phyloP scores from a whole-genome alignment of 2,888 invertebrate genomes.

The Alcis repandata region DNA sequence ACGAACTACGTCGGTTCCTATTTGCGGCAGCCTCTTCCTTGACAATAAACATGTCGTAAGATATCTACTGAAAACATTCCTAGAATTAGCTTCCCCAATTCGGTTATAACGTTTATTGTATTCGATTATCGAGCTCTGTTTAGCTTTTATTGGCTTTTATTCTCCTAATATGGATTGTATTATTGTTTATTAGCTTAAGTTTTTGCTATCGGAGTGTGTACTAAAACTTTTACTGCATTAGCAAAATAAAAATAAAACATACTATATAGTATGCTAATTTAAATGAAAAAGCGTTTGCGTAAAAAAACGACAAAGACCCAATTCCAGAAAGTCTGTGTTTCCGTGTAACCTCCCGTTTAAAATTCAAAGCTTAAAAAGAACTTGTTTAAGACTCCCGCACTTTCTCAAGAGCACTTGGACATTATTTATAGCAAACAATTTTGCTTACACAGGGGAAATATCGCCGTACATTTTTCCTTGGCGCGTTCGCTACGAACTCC shows the following conservation, averaged over 20 bases:
- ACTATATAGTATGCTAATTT: neutral
- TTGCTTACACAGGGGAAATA: slow-evolving; percentile 80
- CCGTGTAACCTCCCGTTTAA: slow-evolving; percentile 14
- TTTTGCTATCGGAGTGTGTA: neutral
- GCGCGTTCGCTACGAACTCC: slow-evolving; percentile 71
- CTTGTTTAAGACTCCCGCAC: slow-evolving; percentile 49
- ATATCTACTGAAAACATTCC: slow-evolving; percentile 84
- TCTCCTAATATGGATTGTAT: slow-evolving; percentile 41
- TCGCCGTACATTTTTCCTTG: slow-evolving; percentile 80
- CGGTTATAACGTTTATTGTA: slow-evolving; percentile 78
- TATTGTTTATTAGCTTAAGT: slow-evolving; percentile 26
- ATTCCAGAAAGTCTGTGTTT: neutral
- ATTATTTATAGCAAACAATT: slow-evolving; percentile 83
- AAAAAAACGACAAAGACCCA: too few relatives aligned
- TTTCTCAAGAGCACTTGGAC: slow-evolving; percentile 56
- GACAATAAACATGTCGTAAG: slow-evolving; percentile 85
- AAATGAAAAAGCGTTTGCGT: neutral
- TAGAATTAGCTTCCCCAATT: slow-evolving; percentile 77
- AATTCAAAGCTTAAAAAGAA: slow-evolving; percentile 34
- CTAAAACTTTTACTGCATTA: neutral
- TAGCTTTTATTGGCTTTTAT: slow-evolving; percentile 64
- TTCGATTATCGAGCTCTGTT: slow-evolving; percentile 68
- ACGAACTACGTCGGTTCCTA: neutral
- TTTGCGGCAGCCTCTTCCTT: slow-evolving; percentile 14
- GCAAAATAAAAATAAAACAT: neutral